Evolutionary conservation across 1,140 invertebrate genomes (phyloP), one percentile per base, ranked within the genome.

Genomic region (Zeugodacus cucurbitae): DNA sequence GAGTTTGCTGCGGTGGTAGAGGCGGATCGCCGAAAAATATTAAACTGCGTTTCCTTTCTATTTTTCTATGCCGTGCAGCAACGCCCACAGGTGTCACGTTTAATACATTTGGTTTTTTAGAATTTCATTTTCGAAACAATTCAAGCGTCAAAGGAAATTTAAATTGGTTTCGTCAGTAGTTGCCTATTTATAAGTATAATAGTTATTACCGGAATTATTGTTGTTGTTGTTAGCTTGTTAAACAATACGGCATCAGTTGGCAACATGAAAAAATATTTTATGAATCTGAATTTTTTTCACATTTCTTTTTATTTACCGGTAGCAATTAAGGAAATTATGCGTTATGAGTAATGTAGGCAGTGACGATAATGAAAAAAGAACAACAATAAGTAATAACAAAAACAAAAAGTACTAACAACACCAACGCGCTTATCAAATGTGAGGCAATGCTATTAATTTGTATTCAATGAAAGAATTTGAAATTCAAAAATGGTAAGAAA

Each of bases 11-110:
- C 62, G 62, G 29, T n/a, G 26, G 29, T 0, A 67, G 29, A 67
- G 64, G 64, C 14, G 64, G 32, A 34, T 74, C 17, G 32, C 20
- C 20, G 34, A 41, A 14, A 82, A 82, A 82, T 48, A 82, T 29
- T 29, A 82, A 82, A 82, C 48, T 10, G 74, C n/a, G 41, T 82
- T 82, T 82, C 74, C 74, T 48, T 82, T 82, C 74, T 48, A 29
- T 62, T 82, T 54, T 20, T 54, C 48, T 54, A 54, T 54, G 48
- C 74, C 22, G 10, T 14, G 20, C 41, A 82, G 74, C 74, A 54
- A 34, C 74, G 74, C 41, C 74, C 74, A 82, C 74, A 82, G 74
- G 74, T 82, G 74, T 82, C 74, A 82, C 74, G 74, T 82, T 82
- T 82, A 82, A 48, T 82, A 48, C 67, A 37, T 74, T 32, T 32